Base-by-base conservation (phyloP, 2,888 invertebrate genomes). In the Trissoscelio sp. region DNA sequence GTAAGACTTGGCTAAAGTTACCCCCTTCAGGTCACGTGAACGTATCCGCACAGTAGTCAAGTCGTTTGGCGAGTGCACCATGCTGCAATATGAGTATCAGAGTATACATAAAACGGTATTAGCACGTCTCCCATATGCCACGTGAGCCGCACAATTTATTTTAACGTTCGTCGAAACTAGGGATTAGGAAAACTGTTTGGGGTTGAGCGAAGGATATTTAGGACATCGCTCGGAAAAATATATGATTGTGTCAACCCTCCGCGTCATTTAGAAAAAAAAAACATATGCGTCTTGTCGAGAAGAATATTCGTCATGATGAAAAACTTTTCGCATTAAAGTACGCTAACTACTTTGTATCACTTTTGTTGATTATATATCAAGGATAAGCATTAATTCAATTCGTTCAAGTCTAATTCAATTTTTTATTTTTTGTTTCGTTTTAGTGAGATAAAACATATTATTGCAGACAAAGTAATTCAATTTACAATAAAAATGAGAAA, bases 61-160 rank as follows among this genome's bases (percentile, higher is more conserved):
- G 53, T 42, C 37, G 62, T 73, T 67, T 46, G 39, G 57, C 18
- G 81, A 34, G 42, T 67, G 75, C 83, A 87, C 87, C 88, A 88
- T 88, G 87, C 88, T 89, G 89, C 89, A 88, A 87, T 89, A 89
- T 84, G 88, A 86, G 85, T 86, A 89, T 89, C 88, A 85, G 85
- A 81, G 83, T 82, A 85, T 79, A 84, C 89, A 89, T 90, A 90
- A 90, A 90, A 84, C 85, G 87, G 89, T 85, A 90, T 90, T 90
- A 90, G 85, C 86, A 44, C 87, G 84, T 88, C 86, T 86, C 88
- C 89, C 88, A 87, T 88, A 88, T 88, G 89, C 85, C 82, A 79
- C 81, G 82, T 48, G 75, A 81, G 66, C 83, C 83, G 81, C 57
- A 73, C 85, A 83, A 84, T 86, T 86, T 87, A 85, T 86, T 85